Conservation (phyloP, 23 tunicate genomes). For the Halocynthia aurantium region DNA sequence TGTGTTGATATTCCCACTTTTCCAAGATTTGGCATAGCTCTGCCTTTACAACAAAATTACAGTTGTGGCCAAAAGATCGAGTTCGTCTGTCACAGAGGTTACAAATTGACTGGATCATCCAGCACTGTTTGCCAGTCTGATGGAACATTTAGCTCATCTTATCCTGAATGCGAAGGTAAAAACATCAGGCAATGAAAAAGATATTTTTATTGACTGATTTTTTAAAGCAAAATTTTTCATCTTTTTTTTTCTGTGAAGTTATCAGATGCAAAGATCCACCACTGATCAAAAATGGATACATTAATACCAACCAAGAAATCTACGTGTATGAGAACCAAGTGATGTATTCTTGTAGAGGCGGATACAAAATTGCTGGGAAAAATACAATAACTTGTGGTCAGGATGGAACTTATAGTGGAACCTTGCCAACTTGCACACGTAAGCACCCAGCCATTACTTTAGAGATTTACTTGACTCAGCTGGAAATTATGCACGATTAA, state of each 20-base stretch:
- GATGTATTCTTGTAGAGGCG: constrained; percentile 12
- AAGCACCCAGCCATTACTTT: background rate
- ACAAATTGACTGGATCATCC: constrained; percentile 1
- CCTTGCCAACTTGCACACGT: constrained; percentile 12
- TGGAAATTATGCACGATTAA: background rate
- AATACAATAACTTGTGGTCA: constrained; percentile 2
- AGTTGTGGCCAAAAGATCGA: constrained; percentile 12
- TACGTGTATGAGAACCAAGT: background rate
- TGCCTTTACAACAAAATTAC: constrained; percentile 13
- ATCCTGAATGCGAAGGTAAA: constrained; percentile 14
- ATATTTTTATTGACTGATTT: no score
- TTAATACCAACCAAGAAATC: background rate
- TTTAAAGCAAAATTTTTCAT: no score
- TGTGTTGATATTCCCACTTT: background rate
- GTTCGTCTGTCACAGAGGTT: constrained; percentile 3
- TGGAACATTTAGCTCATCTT: constrained; percentile 1
- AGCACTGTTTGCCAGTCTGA: constrained; percentile 2
- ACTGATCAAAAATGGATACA: background rate
- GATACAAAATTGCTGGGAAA: constrained; percentile 1
- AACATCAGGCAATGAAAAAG: no score
- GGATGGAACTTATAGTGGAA: constrained; percentile 1
- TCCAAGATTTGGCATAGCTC: constrained; percentile 13
- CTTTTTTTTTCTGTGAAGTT: background rate
- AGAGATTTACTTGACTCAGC: background rate
- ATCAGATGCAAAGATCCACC: constrained; percentile 14